Conservation (phyloP, 2,888 invertebrate genomes). For the Doris montereyensis region DNA sequence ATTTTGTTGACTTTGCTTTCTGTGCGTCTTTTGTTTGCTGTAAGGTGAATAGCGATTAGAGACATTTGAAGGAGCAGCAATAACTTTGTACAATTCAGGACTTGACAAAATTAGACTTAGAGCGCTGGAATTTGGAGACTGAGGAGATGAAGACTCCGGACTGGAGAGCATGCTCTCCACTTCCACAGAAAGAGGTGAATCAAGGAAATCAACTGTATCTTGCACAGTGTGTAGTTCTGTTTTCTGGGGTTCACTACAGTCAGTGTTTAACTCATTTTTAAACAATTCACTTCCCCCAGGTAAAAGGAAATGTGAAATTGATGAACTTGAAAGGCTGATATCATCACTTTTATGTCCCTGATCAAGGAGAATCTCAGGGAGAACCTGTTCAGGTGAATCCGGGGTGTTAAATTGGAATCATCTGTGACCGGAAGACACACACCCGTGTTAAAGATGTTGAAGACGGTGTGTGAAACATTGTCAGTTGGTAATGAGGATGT, state of each 20-base stretch:
- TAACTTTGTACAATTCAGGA: conserved; percentile 42
- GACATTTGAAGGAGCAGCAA: conserved; percentile 13
- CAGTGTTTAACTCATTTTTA: not conserved
- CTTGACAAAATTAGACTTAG: conserved; percentile 35
- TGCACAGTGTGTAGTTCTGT: conserved; percentile 28
- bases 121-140: not conserved
- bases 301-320: not conserved
- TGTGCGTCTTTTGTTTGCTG: not conserved
- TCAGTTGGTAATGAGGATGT: conserved; percentile 21
- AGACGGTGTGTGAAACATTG: not conserved
- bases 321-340: not conserved
- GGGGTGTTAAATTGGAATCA: conserved; percentile 34
- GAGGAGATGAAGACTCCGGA: conserved; percentile 45
- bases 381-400: conserved; percentile 34
- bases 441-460: not conserved
- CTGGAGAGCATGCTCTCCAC: conserved; percentile 52
- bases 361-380: conserved; percentile 7
- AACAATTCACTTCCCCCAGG: not conserved
- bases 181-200: conserved; percentile 50
- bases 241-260: not conserved
- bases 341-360: too few species aligned
- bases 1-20: not conserved
- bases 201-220: conserved; percentile 41
- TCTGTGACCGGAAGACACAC: not conserved
- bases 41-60: conserved; percentile 20